Conservation (phyloP, 2,797 vertebrate species). For the Rhynchonycteris naso region DNA sequence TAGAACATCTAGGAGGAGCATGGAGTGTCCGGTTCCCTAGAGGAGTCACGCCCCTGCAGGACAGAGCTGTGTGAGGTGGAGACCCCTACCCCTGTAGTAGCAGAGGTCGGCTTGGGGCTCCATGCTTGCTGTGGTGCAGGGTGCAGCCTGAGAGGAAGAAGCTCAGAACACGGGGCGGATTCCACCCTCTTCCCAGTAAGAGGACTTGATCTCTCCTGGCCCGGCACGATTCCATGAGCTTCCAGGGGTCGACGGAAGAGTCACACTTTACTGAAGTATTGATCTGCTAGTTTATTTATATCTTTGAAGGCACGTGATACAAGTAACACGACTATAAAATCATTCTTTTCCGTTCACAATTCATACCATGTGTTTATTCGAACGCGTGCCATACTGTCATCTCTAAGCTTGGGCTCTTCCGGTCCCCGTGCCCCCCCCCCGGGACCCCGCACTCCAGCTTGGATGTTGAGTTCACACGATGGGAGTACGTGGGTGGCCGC, state of each 20-base stretch:
- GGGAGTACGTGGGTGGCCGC: no score
- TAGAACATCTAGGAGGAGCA: not conserved
- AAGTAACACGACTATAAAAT: not conserved
- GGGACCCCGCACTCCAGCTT: no score
- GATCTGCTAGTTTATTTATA: not conserved
- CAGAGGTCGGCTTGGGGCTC: no score
- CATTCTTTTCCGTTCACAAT: no score
- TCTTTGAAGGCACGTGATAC: not conserved
- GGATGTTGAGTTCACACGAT: not conserved
- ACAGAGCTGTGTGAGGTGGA: not conserved
- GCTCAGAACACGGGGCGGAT: fast-evolving
- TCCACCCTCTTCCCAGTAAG: not conserved
- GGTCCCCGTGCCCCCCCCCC: fast-evolving
- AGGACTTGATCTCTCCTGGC: not conserved
- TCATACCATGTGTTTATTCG: not conserved
- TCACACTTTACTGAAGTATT: not conserved
- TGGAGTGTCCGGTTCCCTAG: not conserved
- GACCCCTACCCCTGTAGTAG: no score
- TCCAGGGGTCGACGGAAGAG: not conserved
- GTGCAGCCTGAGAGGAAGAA: not conserved
- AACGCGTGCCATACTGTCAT: no score
- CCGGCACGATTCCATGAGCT: not conserved
- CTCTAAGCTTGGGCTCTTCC: no score
- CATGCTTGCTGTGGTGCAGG: not conserved
- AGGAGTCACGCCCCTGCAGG: not conserved